Evolutionary conservation across 1,140 invertebrate species (phyloP).

Genomic region (Homarus americanus): DNA sequence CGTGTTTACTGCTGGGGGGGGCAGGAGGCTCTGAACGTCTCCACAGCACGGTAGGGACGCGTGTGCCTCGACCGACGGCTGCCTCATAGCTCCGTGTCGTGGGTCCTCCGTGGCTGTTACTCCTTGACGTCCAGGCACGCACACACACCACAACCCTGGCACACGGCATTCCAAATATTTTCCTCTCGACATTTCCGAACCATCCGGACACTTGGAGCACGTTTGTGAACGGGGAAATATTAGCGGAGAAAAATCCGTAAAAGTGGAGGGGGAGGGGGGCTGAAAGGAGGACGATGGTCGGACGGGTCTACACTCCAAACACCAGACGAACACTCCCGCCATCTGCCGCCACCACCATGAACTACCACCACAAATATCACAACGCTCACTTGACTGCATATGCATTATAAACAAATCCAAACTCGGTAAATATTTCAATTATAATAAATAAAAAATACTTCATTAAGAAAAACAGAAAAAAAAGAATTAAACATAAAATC

Average conservation of each 20-base stretch:
- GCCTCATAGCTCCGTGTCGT: background rate
- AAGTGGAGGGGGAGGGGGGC: background rate
- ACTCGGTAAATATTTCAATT: no score
- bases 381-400: background rate
- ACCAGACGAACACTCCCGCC: conserved; percentile 29
- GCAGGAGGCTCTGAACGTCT: background rate
- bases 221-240: background rate
- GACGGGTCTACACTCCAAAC: conserved; percentile 1
- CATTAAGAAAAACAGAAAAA: no score
- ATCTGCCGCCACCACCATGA: conserved; percentile 13
- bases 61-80: conserved; percentile 6
- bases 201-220: conserved; percentile 8
- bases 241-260: background rate
- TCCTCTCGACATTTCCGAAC: conserved; percentile 11
- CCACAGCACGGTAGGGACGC: background rate
- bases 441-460: no score
- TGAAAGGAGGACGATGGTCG: background rate
- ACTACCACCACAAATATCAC: conserved; percentile 14
- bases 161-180: conserved; percentile 36
- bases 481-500: no score
- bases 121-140: conserved; percentile 5
- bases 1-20: background rate
- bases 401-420: background rate
- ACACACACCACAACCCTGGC: conserved; percentile 14
- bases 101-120: background rate